These are phyloP conservation scores for Eueides isabella DNA, from an alignment of 1,140 invertebrate genomes.

Conservation along the genomic window DNA sequence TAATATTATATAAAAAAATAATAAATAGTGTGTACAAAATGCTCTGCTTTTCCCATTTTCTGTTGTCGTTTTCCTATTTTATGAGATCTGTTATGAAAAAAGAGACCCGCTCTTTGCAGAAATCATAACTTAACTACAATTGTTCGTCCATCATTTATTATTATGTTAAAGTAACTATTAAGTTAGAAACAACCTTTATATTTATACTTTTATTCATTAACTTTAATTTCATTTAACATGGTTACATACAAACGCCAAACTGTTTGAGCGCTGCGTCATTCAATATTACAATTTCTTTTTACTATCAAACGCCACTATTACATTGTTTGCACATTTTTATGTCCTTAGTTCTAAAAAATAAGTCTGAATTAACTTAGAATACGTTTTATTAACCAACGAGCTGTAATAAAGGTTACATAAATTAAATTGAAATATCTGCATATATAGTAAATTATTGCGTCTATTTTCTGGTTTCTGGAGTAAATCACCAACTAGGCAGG, in stretches of 20 bases:
- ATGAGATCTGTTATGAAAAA: conserved; percentile 7
- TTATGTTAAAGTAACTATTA: background rate
- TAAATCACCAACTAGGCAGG: no score
- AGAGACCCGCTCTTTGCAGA: background rate
- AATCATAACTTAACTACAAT: background rate
- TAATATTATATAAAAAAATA: background rate
- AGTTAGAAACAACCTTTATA: background rate
- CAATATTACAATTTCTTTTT: background rate
- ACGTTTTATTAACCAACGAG: no score
- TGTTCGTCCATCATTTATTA: background rate
- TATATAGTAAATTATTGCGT: no score
- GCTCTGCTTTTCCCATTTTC: background rate
- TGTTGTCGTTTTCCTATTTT: background rate
- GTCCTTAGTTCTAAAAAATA: no score
- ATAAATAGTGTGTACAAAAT: background rate
- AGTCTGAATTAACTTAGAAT: no score
- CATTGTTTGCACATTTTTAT: no score
- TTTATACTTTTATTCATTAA: background rate
- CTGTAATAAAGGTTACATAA: no score
- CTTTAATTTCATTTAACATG: conserved; percentile 1
- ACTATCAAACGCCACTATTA: background rate
- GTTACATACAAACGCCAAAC: conserved; percentile 14
- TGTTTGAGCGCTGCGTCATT: background rate
- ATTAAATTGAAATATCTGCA: no score
- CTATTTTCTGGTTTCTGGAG: no score